Percentiles rank a stretch among this genome's conserved stretches.
Conservation (phyloP, 2,797 vertebrate species). For the Meriones psammophilus region DNA sequence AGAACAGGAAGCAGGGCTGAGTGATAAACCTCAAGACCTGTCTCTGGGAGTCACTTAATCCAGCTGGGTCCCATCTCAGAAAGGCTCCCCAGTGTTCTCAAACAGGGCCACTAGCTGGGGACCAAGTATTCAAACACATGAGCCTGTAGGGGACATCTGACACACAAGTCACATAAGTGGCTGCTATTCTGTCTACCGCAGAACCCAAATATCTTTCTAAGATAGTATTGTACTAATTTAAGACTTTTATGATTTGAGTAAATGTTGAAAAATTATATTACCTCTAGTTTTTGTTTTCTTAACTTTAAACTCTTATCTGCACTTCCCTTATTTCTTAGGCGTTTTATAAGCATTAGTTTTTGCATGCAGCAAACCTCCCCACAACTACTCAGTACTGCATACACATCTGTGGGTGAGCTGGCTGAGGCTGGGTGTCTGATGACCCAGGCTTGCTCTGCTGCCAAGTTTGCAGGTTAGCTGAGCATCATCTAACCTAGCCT, state of each 20-base stretch:
- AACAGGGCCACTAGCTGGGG: neutral
- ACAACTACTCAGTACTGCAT: slow-evolving; percentile 13
- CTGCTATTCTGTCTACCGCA: slow-evolving; percentile 26
- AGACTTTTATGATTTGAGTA: slow-evolving; percentile 48
- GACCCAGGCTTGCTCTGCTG: neutral
- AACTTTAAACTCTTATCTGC: slow-evolving; percentile 1
- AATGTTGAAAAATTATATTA: slow-evolving; percentile 55
- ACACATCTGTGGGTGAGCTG: neutral
- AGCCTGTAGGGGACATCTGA: neutral
- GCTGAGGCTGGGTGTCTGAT: neutral
- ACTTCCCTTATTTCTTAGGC: slow-evolving; percentile 55
- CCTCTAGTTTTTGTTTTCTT: slow-evolving; percentile 42
- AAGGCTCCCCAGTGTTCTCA: neutral
- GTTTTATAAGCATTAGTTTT: slow-evolving; percentile 65
- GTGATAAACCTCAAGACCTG: neutral
- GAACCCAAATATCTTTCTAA: slow-evolving; percentile 16
- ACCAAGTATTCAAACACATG: neutral
- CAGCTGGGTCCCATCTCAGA: neutral
- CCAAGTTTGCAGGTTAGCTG: slow-evolving; percentile 38
- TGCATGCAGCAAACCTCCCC: neutral
- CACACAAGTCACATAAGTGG: too few relatives aligned
- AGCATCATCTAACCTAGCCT: slow-evolving; percentile 36
- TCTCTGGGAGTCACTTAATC: neutral
- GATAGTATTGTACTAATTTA: slow-evolving; percentile 58
- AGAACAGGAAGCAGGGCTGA: neutral